Base-by-base conservation (phyloP, 2,797 vertebrate species). In the Chloroceryle amazona region DNA sequence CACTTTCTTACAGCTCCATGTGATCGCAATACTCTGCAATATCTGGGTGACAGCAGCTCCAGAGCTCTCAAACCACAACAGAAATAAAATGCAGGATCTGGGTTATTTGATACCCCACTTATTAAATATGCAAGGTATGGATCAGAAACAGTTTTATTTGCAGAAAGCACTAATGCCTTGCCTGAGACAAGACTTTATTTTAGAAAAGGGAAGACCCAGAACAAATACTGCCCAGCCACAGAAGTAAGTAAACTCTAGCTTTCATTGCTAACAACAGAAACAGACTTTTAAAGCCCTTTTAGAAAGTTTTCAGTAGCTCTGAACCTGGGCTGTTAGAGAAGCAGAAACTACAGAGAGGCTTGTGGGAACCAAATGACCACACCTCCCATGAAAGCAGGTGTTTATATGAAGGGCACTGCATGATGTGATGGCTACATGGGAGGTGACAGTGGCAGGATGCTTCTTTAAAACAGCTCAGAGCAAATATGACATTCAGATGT, bases 391-490 rank as follows among this genome's bases (percentile, higher is more conserved):
- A 73, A 54, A 33, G 58, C 62, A 51, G 35, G 51, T n/a, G 58
- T 61, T 67, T 28, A 28, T 25, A 60, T 5, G 33, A 60, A 92
- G 54, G 60, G 23, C 9, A 18, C 16, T 6, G 16, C 7, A 5
- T 13, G 10, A 57, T 58, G 60, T 28, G 44, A 55, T 3, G 3
- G 35, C 31, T n/a, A 2, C 0, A 0, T 31, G 23, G 58, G 35
- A 92, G 47, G 52, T 14, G 11, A 58, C n/a, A 57, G 54, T 3
- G 3, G 39, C 11, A 19, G 16, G 18, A 65, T 25, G 37, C 37
- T 42, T 41, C 79, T 63, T 70, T 80, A 31, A 54, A 87, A 63
- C 11, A 81, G 21, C 29, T 63, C 18, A 15, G 9, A 13, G 33
- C 2, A 3, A 81, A 49, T 46, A 49, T 10, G 39, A 41, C 17